Evolutionary conservation across 2,113 vertebrate species (phyloP), one percentile per base, ranked within the genome.

Genomic region (Bettongia penicillata): DNA sequence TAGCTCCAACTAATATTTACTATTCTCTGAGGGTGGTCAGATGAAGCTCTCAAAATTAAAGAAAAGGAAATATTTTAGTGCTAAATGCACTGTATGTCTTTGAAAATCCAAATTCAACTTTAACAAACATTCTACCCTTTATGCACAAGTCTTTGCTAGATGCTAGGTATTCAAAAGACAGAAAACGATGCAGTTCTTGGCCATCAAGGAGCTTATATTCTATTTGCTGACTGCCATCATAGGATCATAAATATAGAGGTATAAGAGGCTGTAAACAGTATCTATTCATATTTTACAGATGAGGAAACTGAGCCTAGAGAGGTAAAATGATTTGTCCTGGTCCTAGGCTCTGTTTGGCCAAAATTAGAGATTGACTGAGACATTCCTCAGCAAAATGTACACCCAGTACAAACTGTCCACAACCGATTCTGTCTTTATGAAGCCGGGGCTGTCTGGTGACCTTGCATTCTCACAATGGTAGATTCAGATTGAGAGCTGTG

Each of bases 401-500:
- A 84, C 37, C 68, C 68, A 84, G 19, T 84, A 43, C 6, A 77
- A 43, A 19, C 43, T 84, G 19, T 43, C n/a, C n/a, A n/a, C n/a
- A 43, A 43, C 19, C 68, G 43, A 19, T 84, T 84, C 68, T 84
- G n/a, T 84, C n/a, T 84, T 84, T 84, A 84, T 84, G n/a, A 84
- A 14, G 28, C 1, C 47, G 31, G 5, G 52, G 28, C 57, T 11
- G 0, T 3, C 4, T 22, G 53, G 2, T 89, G 61, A 49, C 91
- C 94, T 93, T 91, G 98, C 97, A 91, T 94, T 77, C 48, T 91
- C 96, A 97, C 96, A 93, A 97, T 53, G 93, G 94, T 0, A 14
- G 31, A 94, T 95, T 57, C 31, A 84, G 68, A 84, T n/a, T 43
- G 19, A 84, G 95, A 98, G 97, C 98, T 97, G 95, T 97, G 97